These are phyloP conservation scores for Vanessa tameamea DNA, from an alignment of 1,140 invertebrate species.

Conservation along the genomic window DNA sequence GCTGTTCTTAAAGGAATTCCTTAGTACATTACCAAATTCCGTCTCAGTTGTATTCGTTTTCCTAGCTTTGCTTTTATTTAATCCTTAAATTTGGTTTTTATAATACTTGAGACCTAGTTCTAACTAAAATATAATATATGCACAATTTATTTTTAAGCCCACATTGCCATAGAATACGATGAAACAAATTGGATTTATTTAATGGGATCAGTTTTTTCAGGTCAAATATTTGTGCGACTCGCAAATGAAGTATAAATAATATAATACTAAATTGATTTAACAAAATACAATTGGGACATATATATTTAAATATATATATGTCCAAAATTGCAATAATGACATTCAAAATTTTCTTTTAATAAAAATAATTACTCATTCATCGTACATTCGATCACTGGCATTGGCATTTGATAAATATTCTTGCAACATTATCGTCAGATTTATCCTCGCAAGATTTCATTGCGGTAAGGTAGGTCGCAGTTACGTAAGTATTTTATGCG, in stretches of 20 bases:
- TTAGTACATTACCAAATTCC: constrained; percentile 17
- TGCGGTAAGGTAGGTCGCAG: constrained; percentile 33
- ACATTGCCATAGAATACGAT: no score
- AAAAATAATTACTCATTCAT: background rate
- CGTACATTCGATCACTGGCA: constrained; percentile 8
- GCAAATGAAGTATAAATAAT: constrained; percentile 24
- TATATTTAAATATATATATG: no score
- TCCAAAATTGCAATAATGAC: no score
- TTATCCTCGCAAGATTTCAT: constrained; percentile 32
- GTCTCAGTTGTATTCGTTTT: constrained; percentile 7
- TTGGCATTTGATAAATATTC: constrained; percentile 18
- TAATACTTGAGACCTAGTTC: background rate
- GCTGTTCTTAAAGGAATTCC: constrained; percentile 20
- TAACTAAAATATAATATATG: background rate
- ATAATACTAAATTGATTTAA: no score
- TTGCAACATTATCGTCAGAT: constrained; percentile 22
- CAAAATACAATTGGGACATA: no score
- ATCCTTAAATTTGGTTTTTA: background rate
- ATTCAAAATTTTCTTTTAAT: background rate
- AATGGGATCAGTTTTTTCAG: constrained; percentile 34
- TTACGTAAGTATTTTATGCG: constrained; percentile 37
- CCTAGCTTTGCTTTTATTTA: background rate
- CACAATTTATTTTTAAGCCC: background rate
- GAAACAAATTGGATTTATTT: constrained; percentile 36
- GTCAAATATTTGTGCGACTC: constrained; percentile 24